Percentiles rank a stretch among this genome's conserved stretches.
Evolutionary conservation across 2,113 vertebrate genomes (phyloP).

Genomic region (Lynx canadensis): DNA sequence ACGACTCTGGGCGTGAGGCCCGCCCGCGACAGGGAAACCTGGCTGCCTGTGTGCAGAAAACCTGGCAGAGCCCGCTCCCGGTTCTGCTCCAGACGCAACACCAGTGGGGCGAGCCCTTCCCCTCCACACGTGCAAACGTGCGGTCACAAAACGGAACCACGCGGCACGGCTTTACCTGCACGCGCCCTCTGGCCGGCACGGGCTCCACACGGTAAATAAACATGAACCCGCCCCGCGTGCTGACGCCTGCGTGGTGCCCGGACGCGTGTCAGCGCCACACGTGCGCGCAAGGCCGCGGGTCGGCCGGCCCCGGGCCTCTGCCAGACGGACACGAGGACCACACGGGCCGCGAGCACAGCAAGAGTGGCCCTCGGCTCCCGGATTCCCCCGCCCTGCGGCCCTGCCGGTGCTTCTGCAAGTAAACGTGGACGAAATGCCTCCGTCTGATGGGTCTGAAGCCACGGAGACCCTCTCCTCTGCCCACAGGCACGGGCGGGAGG

Average conservation of each 20-base stretch:
- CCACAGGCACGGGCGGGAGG: rapidly evolving
- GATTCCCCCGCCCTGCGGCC: rapidly evolving
- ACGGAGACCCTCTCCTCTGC: rapidly evolving
- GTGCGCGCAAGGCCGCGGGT: no score
- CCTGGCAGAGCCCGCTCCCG: no score
- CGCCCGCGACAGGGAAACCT: no score
- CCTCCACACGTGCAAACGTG: no score
- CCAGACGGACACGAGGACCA: not conserved
- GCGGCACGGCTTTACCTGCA: rapidly evolving
- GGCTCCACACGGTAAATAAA: not conserved
- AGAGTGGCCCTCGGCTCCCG: not conserved
- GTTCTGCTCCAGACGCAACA: no score
- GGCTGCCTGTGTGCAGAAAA: no score
- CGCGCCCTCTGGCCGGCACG: not conserved
- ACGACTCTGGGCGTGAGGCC: not conserved
- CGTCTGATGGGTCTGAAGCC: no score
- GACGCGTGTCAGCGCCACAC: not conserved
- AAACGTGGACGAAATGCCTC: rapidly evolving
- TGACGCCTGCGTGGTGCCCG: rapidly evolving
- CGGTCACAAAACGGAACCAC: not conserved
- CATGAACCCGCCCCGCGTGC: rapidly evolving
- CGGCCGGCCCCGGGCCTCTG: not conserved
- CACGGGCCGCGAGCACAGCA: not conserved
- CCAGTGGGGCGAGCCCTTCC: no score
- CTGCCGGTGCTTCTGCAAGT: rapidly evolving